Evolutionary conservation across 2,797 vertebrate genomes (phyloP).

Genomic region (Mergus octosetaceus): DNA sequence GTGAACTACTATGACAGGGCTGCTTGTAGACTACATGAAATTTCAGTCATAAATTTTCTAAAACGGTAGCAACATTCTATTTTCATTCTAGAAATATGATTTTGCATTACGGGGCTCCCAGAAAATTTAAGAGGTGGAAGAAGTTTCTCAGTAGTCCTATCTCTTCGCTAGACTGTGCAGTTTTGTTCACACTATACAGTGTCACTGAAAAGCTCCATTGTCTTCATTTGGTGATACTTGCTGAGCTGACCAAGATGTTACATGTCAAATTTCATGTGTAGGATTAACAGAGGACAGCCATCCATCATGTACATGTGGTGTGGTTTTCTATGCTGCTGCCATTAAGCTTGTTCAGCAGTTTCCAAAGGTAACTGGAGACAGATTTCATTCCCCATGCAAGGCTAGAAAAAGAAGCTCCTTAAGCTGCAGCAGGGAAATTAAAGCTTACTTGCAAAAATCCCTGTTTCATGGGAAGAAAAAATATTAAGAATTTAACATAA

Average conservation of each 20-base stretch:
- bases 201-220: neutral
- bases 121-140: neutral
- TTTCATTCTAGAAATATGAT: neutral
- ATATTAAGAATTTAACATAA: too few relatives aligned
- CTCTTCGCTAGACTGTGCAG: rapidly evolving
- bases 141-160: neutral
- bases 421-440: neutral
- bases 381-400: neutral
- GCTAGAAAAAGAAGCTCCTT: neutral
- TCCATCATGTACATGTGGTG: rapidly evolving
- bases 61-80: neutral
- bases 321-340: neutral
- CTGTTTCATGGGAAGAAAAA: neutral
- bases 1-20: neutral
- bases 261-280: neutral
- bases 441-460: neutral
- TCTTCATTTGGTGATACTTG: neutral
- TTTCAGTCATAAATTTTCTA: neutral
- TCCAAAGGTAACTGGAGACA: neutral
- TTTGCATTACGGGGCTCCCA: neutral
- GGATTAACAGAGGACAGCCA: neutral
- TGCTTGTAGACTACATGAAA: neutral
- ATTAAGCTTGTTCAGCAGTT: neutral
- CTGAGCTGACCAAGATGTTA: neutral
- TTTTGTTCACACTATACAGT: neutral